Conservation (phyloP, 2,888 invertebrate genomes). For the Petrolisthes manimaculis region DNA sequence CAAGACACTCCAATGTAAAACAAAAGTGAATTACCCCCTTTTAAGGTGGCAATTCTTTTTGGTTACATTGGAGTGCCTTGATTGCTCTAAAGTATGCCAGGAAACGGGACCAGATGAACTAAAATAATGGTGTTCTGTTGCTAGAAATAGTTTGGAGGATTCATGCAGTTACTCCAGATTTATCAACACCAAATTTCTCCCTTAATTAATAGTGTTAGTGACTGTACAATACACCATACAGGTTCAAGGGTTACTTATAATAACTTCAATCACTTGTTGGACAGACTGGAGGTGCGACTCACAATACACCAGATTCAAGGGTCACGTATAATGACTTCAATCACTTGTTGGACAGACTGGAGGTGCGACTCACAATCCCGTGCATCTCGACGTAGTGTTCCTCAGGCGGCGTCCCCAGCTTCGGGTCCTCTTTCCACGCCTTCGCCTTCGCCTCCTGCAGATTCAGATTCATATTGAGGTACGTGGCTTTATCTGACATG, state of each 20-base stretch:
- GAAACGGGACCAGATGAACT: too few species aligned
- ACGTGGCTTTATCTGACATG: background rate
- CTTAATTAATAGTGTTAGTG: too few species aligned
- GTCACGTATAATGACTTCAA: background rate
- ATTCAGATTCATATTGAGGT: background rate
- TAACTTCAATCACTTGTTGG: background rate
- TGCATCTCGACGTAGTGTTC: constrained; percentile 52
- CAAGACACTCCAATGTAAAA: too few species aligned
- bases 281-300: constrained; percentile 27
- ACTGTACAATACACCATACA: background rate
- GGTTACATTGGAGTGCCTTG: too few species aligned
- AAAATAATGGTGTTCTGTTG: too few species aligned
- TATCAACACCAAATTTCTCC: too few species aligned
- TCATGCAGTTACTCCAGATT: too few species aligned
- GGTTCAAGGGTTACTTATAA: too few species aligned
- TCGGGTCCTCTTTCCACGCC: constrained; percentile 7
- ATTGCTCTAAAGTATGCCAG: too few species aligned
- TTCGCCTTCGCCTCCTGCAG: constrained; percentile 41
- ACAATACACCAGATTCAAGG: constrained; percentile 4
- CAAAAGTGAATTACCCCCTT: too few species aligned
- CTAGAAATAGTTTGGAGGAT: too few species aligned
- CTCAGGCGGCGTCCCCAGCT: constrained; percentile 17
- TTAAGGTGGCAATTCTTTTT: too few species aligned
- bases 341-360: constrained; percentile 8
- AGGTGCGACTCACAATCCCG: constrained; percentile 36